Conservation (phyloP, 2,113 vertebrate genomes). For the Gambusia affinis region DNA sequence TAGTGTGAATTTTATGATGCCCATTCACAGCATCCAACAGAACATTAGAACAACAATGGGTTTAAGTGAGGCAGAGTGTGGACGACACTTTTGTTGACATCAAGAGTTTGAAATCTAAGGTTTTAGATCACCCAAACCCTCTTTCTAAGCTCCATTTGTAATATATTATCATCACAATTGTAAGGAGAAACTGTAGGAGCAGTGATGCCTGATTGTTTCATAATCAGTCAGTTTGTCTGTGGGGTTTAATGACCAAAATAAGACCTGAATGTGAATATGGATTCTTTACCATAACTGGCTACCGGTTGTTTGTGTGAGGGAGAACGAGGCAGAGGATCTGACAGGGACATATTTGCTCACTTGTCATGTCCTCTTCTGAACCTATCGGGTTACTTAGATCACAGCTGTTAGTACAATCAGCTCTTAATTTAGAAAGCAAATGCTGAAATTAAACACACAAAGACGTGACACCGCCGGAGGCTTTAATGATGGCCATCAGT, state of each 20-base stretch:
- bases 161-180: background rate
- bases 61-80: no score
- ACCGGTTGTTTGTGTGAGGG: background rate
- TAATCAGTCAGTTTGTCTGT: background rate
- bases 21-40: background rate
- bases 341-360: conserved; percentile 27
- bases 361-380: conserved; percentile 55
- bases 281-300: no score
- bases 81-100: background rate
- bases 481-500: conserved; percentile 43
- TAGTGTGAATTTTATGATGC: background rate
- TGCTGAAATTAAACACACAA: conserved; percentile 56
- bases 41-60: background rate
- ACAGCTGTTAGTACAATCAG: conserved; percentile 64
- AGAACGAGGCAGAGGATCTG: conserved; percentile 1
- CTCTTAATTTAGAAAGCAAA: conserved; percentile 65
- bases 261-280: background rate
- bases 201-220: background rate
- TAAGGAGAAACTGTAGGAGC: background rate
- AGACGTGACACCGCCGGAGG: conserved; percentile 53
- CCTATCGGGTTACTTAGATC: conserved; percentile 55
- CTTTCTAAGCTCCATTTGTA: background rate
- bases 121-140: background rate
- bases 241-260: background rate
- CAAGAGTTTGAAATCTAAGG: background rate